Evolutionary conservation across 2,797 vertebrate species (phyloP).

Genomic region (Dendrocincla fuliginosa): DNA sequence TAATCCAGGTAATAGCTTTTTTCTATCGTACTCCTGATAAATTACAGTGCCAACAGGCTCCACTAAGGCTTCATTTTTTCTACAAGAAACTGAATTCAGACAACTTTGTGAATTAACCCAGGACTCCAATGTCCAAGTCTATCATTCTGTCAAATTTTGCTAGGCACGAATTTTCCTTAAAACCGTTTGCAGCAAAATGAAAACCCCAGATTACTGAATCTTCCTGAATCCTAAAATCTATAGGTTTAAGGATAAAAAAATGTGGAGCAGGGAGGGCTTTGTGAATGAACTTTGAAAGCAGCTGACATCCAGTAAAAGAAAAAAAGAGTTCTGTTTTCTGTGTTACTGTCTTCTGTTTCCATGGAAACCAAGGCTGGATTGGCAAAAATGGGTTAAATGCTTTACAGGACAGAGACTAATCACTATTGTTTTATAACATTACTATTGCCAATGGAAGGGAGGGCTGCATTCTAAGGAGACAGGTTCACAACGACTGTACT

Average conservation of each 20-base stretch:
- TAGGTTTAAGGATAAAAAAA: background rate
- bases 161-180: background rate
- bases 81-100: background rate
- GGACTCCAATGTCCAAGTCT: background rate
- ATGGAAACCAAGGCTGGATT: conserved; percentile 40
- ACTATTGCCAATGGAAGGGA: background rate
- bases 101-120: background rate
- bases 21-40: background rate
- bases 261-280: background rate
- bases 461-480: background rate
- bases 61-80: background rate
- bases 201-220: background rate
- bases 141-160: background rate
- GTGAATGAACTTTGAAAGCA: background rate
- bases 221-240: background rate
- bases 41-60: background rate
- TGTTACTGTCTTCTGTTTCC: conserved; percentile 18
- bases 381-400: conserved; percentile 60
- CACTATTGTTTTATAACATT: conserved; percentile 49
- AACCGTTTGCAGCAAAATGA: background rate
- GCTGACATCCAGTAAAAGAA: background rate
- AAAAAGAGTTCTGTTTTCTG: background rate
- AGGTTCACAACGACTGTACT: background rate
- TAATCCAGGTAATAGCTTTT: background rate
- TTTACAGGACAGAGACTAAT: conserved; percentile 53